Base-by-base conservation (phyloP, 2,797 vertebrate species). In the Phataginus tetradactyla region DNA sequence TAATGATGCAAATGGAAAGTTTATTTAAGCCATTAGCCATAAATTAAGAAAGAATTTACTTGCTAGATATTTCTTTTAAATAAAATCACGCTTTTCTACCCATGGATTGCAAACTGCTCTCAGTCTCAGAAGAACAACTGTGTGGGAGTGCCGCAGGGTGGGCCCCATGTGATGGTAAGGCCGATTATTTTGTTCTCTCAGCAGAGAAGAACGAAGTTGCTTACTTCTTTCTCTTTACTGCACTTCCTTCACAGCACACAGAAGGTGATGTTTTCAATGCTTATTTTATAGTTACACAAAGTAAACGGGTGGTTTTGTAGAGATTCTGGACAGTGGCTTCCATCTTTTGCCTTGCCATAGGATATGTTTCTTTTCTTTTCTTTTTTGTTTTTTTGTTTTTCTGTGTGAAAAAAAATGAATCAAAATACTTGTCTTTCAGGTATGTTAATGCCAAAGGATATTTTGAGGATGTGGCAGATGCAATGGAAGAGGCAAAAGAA, bases 401-500 rank as follows among this genome's bases (percentile, higher is more conserved):
- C 4, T 37, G 37, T 61, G 5, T 92, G 59, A 61, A 57, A 71
- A 64, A 42, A 13, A 57, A 34, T 34, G 29, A 0, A 32, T 18
- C 4, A 0, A 86, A 95, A 68, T 42, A 23, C 37, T 96, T 98
- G 37, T 97, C 84, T 98, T 98, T 53, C 98, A 99, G 99, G 99
- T 99, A 99, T 63, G 99, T 99, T 20, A 99, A 99, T 39, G 99
- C 99, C 1, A 99, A 99, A 97, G 98, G 98, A 2, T 99, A 99
- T 98, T 99, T 99, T 97, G 99, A 99, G 98, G 99, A 99, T 2
- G 99, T 99, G 0, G 99, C 99, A 0, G 97, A 99, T 68, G 99
- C 99, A 12, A 99, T 99, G 95, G 99, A 99, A 98, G 99, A 99
- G 14, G 99, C 99, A 17, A 99, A 98, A 89, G 99, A 99, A 91